A percentile compares a stretch with the other conserved stretches of the same genome.
Evolutionary conservation across 2,888 invertebrate species (phyloP).

Genomic region (Helobdella robusta): DNA sequence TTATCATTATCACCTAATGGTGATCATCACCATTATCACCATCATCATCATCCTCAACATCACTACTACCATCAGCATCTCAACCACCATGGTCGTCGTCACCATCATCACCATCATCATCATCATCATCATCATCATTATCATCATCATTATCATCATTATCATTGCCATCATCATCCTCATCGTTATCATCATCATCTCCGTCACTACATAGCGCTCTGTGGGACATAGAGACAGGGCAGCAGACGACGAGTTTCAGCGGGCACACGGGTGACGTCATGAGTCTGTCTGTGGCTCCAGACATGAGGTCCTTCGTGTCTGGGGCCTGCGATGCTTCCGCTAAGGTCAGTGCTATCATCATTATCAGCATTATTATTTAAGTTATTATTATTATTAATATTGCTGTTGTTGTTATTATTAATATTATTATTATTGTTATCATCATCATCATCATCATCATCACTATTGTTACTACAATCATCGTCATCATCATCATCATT

Average conservation of each 20-base stretch:
- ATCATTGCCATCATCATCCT: neutral
- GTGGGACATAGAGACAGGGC: conserved; percentile 99
- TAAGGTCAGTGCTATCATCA: conserved; percentile 59
- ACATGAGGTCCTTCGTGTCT: conserved; percentile 97
- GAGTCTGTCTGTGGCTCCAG: conserved; percentile 93
- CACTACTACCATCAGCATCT: no score
- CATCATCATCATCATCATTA: conserved; percentile 3
- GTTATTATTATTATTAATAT: no score
- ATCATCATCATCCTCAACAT: neutral
- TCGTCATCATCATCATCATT: no score
- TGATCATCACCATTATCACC: no score
- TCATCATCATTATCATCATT: conserved; percentile 3
- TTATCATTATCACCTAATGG: no score
- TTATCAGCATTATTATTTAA: no score
- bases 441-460: no score
- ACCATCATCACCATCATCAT: neutral
- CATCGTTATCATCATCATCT: conserved; percentile 3
- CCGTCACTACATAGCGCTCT: conserved; percentile 62
- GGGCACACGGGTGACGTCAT: conserved; percentile 99
- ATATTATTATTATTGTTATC: no score
- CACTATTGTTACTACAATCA: no score
- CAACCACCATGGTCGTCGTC: neutral
- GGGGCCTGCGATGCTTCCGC: conserved; percentile 99
- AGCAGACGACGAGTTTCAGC: conserved; percentile 95
- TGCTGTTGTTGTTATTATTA: no score